Conservation (phyloP, 2,113 vertebrate genomes). For the Gobiocypris rarus region DNA sequence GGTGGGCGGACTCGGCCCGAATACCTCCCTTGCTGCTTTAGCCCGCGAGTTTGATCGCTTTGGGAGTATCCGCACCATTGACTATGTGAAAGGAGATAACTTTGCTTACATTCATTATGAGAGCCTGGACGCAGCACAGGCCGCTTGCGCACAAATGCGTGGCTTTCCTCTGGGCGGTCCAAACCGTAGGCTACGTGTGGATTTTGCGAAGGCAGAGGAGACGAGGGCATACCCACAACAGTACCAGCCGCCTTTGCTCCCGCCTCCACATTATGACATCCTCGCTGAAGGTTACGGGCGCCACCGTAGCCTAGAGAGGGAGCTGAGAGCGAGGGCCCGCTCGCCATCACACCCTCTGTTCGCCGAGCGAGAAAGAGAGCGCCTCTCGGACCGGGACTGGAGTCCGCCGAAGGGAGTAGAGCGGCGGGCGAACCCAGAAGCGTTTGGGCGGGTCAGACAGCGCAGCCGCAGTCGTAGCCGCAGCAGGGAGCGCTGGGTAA, state of each 20-base stretch:
- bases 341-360: constrained; percentile 86
- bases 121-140: constrained; percentile 93
- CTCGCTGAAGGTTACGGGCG: constrained; percentile 84
- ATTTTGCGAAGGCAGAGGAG: constrained; percentile 97
- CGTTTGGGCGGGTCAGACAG: constrained; percentile 76
- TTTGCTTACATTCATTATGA: constrained; percentile 98
- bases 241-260: constrained; percentile 78
- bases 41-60: constrained; percentile 97
- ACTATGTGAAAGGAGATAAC: constrained; percentile 95
- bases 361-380: constrained; percentile 81
- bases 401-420: constrained; percentile 86
- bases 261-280: constrained; percentile 87
- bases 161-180: constrained; percentile 91
- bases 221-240: constrained; percentile 82
- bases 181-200: constrained; percentile 88
- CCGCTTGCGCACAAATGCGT: constrained; percentile 95
- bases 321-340: constrained; percentile 86
- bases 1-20: constrained; percentile 93
- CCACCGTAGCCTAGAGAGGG: constrained; percentile 89
- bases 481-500: constrained; percentile 88
- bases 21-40: constrained; percentile 88
- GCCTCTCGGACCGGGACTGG: constrained; percentile 87
- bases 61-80: constrained; percentile 94
- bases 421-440: constrained; percentile 81
- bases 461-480: constrained; percentile 79